A percentile compares a stretch with the other conserved stretches of the same genome.
Conservation (phyloP, 2,888 invertebrate genomes). For the Drosophila barbarae region DNA sequence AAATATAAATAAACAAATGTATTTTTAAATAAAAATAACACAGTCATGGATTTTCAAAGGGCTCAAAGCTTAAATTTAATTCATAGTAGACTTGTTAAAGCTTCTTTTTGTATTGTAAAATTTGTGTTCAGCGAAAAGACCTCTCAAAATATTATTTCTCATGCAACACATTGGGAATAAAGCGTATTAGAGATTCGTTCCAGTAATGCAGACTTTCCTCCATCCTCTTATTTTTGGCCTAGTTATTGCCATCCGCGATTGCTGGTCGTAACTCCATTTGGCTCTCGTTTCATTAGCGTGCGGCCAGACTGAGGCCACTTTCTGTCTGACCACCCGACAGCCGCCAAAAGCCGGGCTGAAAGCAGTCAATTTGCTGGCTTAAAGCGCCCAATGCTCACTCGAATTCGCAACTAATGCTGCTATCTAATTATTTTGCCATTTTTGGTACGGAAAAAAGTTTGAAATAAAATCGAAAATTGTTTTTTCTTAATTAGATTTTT, state of each 20-base stretch:
- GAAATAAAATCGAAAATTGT: conserved; percentile 48
- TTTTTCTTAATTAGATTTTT: conserved; percentile 61
- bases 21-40: not conserved
- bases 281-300: conserved; percentile 32
- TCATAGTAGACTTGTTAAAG: not conserved
- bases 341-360: conserved; percentile 13
- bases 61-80: not conserved
- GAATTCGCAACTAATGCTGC: conserved; percentile 13
- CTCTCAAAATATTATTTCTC: fast-evolving
- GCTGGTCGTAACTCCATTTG: conserved; percentile 25
- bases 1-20: not conserved
- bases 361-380: conserved; percentile 28
- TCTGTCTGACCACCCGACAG: conserved; percentile 1
- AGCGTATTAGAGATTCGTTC: not conserved
- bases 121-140: fast-evolving
- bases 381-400: conserved; percentile 3
- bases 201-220: not conserved
- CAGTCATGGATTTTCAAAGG: not conserved
- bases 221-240: conserved; percentile 15
- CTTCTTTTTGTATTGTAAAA: not conserved
- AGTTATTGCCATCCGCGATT: conserved; percentile 6
- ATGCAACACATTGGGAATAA: not conserved
- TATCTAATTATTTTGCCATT: conserved; percentile 29
- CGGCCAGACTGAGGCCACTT: conserved; percentile 14
- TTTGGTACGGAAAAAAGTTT: conserved; percentile 26